A percentile compares a stretch with the other conserved stretches of the same genome.
phyloP scores from a whole-genome alignment of 2,797 vertebrate species.

The Pipistrellus nathusii region DNA sequence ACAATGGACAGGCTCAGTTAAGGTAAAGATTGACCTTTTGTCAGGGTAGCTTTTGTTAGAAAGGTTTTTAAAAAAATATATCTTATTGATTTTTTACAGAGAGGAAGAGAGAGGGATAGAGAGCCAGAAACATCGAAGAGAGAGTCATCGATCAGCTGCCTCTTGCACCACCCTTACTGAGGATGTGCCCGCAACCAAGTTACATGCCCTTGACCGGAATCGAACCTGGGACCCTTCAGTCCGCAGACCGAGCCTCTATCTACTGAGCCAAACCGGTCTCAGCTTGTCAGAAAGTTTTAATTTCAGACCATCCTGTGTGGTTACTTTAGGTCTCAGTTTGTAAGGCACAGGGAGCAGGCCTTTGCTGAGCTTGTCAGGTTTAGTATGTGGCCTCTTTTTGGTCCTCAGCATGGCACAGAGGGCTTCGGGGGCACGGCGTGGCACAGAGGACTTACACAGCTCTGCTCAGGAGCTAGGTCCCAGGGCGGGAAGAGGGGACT shows the following conservation, averaged over 20 bases:
- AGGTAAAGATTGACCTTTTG: neutral
- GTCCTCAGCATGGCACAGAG: neutral
- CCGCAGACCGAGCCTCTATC: too few species aligned
- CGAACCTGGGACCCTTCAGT: too few species aligned
- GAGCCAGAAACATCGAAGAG: too few species aligned
- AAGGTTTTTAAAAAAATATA: too few species aligned
- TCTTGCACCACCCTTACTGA: too few species aligned
- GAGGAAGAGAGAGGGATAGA: too few species aligned
- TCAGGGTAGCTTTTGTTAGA: neutral
- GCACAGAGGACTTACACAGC: neutral
- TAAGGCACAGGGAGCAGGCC: neutral
- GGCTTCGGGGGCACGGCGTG: too few species aligned
- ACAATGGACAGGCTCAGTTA: neutral
- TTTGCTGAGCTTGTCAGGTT: neutral
- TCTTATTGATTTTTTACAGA: too few species aligned
- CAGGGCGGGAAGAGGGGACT: neutral
- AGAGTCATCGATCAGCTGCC: too few species aligned
- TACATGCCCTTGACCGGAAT: too few species aligned
- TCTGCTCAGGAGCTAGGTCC: neutral
- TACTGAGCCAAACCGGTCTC: too few species aligned
- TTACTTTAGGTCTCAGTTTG: neutral
- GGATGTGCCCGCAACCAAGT: too few species aligned
- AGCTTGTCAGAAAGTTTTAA: neutral
- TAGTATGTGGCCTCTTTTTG: neutral
- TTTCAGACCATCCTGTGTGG: neutral